phyloP scores from a whole-genome alignment of 2,113 vertebrate genomes.

The Australoheros scitulus region DNA sequence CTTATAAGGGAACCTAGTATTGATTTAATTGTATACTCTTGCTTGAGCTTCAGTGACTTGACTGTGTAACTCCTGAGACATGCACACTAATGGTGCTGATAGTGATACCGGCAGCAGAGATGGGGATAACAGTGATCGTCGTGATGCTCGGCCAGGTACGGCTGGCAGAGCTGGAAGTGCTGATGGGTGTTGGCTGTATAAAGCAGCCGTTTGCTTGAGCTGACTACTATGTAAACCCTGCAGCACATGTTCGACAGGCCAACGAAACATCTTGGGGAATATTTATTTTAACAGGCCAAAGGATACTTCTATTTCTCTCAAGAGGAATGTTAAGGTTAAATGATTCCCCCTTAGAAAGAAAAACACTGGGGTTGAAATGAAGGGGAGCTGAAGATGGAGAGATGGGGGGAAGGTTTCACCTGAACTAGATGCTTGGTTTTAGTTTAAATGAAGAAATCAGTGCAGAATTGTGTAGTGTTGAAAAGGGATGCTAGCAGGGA shows the following conservation, averaged over 20 bases:
- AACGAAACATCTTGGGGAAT: constrained; percentile 72
- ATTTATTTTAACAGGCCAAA: constrained; percentile 80
- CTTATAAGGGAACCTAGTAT: neutral
- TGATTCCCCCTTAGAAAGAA: constrained; percentile 65
- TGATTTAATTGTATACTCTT: neutral
- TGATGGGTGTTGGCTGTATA: constrained; percentile 48
- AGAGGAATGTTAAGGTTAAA: constrained; percentile 74
- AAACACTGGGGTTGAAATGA: constrained; percentile 39
- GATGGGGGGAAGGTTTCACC: constrained; percentile 10
- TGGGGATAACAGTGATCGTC: neutral
- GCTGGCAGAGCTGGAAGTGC: constrained; percentile 45
- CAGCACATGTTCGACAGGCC: constrained; percentile 58
- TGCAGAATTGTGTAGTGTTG: neutral
- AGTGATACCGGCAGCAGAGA: constrained; percentile 12
- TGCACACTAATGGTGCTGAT: neutral
- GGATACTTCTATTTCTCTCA: constrained; percentile 71
- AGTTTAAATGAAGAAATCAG: neutral
- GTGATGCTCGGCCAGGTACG: neutral
- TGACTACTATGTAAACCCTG: constrained; percentile 64
- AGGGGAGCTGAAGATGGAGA: neutral
- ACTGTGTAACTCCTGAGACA: neutral
- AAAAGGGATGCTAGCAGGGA: neutral
- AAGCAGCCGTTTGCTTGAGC: constrained; percentile 10
- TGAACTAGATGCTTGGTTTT: constrained; percentile 45
- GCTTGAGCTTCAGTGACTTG: neutral